Evolutionary conservation across 1,140 invertebrate genomes (phyloP).

Genomic region (Aphidius ervi): DNA sequence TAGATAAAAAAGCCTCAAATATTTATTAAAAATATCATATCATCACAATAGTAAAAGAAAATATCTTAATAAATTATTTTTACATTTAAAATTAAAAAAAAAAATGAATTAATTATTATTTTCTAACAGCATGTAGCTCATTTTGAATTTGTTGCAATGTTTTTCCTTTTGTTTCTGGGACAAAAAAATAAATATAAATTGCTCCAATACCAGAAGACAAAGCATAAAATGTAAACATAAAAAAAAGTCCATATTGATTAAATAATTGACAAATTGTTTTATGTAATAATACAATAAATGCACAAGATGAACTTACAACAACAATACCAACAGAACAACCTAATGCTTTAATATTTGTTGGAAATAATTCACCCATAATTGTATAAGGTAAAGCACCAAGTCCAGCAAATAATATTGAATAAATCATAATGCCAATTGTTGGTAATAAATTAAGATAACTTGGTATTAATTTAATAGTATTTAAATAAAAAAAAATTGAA

Average conservation of each 20-base stretch:
- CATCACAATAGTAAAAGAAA: no score
- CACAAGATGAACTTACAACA: no score
- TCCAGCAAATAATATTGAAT: constrained; percentile 64
- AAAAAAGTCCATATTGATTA: constrained; percentile 65
- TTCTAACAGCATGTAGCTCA: constrained; percentile 26
- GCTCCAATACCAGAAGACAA: constrained; percentile 38
- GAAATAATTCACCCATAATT: constrained; percentile 69
- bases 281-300: constrained; percentile 66
- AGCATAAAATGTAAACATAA: constrained; percentile 55
- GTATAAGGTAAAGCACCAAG: constrained; percentile 67
- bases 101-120: background rate
- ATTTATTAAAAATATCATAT: no score
- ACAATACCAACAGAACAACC: constrained; percentile 63
- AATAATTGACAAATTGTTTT: constrained; percentile 56
- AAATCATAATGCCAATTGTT: constrained; percentile 58
- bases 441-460: constrained; percentile 56
- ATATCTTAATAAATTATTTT: no score
- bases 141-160: constrained; percentile 62
- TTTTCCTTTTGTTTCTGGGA: constrained; percentile 77
- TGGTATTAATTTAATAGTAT: constrained; percentile 45
- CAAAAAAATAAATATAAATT: constrained; percentile 59
- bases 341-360: constrained; percentile 62
- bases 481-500: constrained; percentile 57
- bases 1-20: no score
- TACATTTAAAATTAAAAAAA: no score